phyloP scores from a whole-genome alignment of 23 tunicate genomes.

The Halocynthia roretzi region DNA sequence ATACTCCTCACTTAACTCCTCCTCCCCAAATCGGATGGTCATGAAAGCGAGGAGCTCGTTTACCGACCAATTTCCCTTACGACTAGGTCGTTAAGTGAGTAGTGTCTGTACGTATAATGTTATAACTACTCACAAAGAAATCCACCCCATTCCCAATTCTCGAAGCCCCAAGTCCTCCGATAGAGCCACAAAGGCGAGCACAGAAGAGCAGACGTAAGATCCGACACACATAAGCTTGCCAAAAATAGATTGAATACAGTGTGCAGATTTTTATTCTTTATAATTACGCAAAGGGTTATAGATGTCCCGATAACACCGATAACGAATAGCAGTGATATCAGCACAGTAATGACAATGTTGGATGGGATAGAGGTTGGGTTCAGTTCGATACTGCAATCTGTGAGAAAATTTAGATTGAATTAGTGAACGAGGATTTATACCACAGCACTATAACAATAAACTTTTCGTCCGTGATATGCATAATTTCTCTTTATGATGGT shows the following conservation, averaged over 20 bases:
- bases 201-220: constrained; percentile 21
- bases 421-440: too few species aligned
- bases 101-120: neutral
- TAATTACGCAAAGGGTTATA: constrained; percentile 1
- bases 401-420: too few species aligned
- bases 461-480: too few species aligned
- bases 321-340: constrained; percentile 9
- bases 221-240: constrained; percentile 25
- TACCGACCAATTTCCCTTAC: too few species aligned
- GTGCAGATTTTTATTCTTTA: neutral
- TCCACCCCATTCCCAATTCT: constrained; percentile 16
- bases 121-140: constrained; percentile 9
- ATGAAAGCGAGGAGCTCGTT: too few species aligned
- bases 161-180: constrained; percentile 31
- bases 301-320: constrained; percentile 13
- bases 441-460: too few species aligned
- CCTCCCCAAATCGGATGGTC: too few species aligned
- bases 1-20: neutral
- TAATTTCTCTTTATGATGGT: too few species aligned
- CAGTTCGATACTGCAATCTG: neutral
- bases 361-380: neutral
- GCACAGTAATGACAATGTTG: constrained; percentile 2
- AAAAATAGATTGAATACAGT: constrained; percentile 20
- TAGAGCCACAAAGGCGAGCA: constrained; percentile 35
- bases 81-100: neutral